A percentile compares a stretch with the other conserved stretches of the same genome.
Evolutionary conservation across 2,888 invertebrate genomes (phyloP).

Genomic region (Parapristionchus giblindavisi): DNA sequence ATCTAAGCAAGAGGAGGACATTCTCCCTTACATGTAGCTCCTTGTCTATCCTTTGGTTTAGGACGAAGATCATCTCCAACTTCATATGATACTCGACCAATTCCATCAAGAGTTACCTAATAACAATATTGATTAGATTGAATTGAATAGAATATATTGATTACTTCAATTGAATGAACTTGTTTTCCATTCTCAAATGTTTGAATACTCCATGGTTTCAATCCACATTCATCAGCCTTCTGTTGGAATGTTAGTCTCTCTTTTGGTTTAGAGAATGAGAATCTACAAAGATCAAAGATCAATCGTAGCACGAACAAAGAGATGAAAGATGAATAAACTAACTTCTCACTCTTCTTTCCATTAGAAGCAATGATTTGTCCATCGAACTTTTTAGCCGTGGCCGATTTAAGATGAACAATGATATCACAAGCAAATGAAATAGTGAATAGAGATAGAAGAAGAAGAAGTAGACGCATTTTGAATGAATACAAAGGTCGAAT

Average conservation of each 20-base stretch:
- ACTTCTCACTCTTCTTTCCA: conserved; percentile 67
- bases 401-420: conserved; percentile 64
- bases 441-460: conserved; percentile 47
- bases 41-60: conserved; percentile 64
- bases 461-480: conserved; percentile 44
- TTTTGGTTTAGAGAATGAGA: conserved; percentile 61
- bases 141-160: too few relatives aligned
- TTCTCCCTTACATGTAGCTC: conserved; percentile 67
- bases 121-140: not conserved
- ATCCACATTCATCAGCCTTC: conserved; percentile 65
- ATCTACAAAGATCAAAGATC: conserved; percentile 50
- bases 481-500: conserved; percentile 20
- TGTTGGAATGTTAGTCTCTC: conserved; percentile 66
- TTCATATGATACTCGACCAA: conserved; percentile 44
- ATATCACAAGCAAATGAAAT: conserved; percentile 62
- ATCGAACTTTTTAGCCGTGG: conserved; percentile 62
- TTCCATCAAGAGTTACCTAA: conserved; percentile 48
- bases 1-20: conserved; percentile 59
- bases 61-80: conserved; percentile 65
- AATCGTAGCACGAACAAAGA: not conserved
- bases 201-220: conserved; percentile 59
- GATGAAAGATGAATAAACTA: conserved; percentile 24
- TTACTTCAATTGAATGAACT: conserved; percentile 40
- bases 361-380: conserved; percentile 65
- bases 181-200: conserved; percentile 61